A percentile compares a stretch with the other conserved stretches of the same genome.
These are phyloP conservation scores for Arctocebus calabarensis DNA, from an alignment of 2,797 vertebrate species.

Conservation along the genomic window DNA sequence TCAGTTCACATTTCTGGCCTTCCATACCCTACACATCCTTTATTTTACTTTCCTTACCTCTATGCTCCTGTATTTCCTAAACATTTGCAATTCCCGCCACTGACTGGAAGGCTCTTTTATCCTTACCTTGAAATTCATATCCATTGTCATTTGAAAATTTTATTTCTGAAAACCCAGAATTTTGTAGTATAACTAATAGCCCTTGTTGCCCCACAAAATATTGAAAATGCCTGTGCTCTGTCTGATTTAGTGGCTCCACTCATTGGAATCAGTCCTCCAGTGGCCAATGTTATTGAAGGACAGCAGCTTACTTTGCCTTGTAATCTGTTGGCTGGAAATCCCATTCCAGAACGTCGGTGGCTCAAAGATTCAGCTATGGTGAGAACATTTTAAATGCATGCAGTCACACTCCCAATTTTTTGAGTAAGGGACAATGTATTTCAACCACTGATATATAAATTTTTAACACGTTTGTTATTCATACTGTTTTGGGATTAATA, in stretches of 20 bases:
- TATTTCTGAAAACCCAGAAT: background rate
- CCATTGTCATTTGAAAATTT: background rate
- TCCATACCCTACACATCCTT: background rate
- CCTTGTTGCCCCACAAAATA: background rate
- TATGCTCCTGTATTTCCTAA: background rate
- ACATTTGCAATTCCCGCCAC: background rate
- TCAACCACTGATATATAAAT: background rate
- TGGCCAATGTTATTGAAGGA: slow-evolving; percentile 93
- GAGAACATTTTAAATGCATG: slow-evolving; percentile 78
- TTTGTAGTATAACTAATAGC: background rate
- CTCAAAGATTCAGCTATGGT: slow-evolving; percentile 94
- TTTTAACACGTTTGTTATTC: background rate
- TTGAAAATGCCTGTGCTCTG: background rate
- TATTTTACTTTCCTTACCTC: background rate
- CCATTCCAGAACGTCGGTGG: slow-evolving; percentile 96
- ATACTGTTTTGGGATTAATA: background rate
- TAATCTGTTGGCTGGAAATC: slow-evolving; percentile 95
- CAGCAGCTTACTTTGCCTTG: slow-evolving; percentile 96
- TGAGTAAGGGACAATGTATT: background rate
- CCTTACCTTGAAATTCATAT: background rate
- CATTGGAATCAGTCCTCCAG: slow-evolving; percentile 93
- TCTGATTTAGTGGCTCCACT: slow-evolving; percentile 91
- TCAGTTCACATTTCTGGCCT: background rate
- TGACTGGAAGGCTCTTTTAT: background rate
- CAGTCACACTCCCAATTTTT: background rate